These are phyloP conservation scores for Atta texana DNA, from an alignment of 1,140 invertebrate genomes.

Conservation along the genomic window DNA sequence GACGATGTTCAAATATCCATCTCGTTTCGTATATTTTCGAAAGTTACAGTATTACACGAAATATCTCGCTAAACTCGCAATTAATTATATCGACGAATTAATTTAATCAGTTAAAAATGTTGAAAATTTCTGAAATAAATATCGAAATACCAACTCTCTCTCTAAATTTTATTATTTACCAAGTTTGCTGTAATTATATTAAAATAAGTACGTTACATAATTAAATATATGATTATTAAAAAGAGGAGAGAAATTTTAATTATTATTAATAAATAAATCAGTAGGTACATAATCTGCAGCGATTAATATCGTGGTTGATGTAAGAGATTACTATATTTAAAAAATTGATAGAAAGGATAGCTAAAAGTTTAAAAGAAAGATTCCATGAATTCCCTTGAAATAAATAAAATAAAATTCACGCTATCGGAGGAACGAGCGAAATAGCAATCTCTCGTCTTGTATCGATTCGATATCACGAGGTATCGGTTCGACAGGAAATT, in stretches of 20 bases:
- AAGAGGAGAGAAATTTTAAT: neutral
- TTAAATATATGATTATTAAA: neutral
- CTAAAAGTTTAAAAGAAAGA: neutral
- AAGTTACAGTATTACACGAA: neutral
- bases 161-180: neutral
- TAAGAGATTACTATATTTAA: neutral
- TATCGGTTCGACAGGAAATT: slow-evolving; percentile 51
- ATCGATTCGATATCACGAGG: slow-evolving; percentile 39
- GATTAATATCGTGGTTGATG: neutral
- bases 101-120: slow-evolving; percentile 28
- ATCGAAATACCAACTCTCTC: neutral
- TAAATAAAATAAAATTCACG: slow-evolving; percentile 14
- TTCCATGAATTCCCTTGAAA: neutral
- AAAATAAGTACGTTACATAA: slow-evolving; percentile 8
- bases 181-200: slow-evolving; percentile 21
- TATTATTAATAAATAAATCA: slow-evolving; percentile 1
- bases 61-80: neutral
- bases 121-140: neutral
- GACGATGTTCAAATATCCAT: slow-evolving; percentile 43
- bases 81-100: slow-evolving; percentile 26
- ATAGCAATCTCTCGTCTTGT: slow-evolving; percentile 42
- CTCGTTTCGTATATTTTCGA: slow-evolving; percentile 19
- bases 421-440: neutral
- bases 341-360: neutral
- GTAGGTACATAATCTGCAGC: neutral